Evolutionary conservation across 2,113 vertebrate genomes (phyloP), one percentile per base, ranked within the genome.

Genomic region (Epinephelus lanceolatus): DNA sequence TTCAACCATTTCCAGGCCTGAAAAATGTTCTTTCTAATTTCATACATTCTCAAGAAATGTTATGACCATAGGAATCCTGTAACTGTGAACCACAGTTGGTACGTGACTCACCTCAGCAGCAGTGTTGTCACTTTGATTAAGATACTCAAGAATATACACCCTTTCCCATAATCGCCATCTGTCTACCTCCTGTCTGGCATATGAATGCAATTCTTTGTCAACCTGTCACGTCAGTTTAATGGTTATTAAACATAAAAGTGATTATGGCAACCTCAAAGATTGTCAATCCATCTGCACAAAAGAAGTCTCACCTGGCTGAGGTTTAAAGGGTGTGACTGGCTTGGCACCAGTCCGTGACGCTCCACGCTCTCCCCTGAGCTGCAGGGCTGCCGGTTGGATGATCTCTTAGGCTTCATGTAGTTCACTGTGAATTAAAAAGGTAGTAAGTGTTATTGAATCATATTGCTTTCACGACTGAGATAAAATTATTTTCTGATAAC

Each of bases 251-350:
- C 5, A 25, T 4, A 6, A 27, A 30, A 4, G 14, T 18, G 6
- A 19, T 11, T 21, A 25, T 2, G 5, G 53, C n/a, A 1, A 42
- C 0, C 0, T 25, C 2, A 4, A 71, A 42, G 0, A 9, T 18
- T 9, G 7, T 18, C 7, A 42, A 57, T 45, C 5, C 25, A 45
- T 8, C 7, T 12, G 3, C 15, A 40, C 3, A 27, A 42, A 74
- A 60, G n/a, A 21, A 21, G 6, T 11, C 72, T 92, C 66, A 99
- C 98, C 98, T 99, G 98, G 95, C 98, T 99, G 94, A 99, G 98
- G 94, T 99, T 99, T 85, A 99, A 96, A 61, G 98, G 98, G 93
- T 99, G 98, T 17, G 96, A 96, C 93, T 99, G 97, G 94, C 97
- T 97, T 79, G 96, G 97, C 79, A 96, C 95, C 68, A 96, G 95